phyloP scores from a whole-genome alignment of 2,113 vertebrate genomes.

The Thomomys bottae region DNA sequence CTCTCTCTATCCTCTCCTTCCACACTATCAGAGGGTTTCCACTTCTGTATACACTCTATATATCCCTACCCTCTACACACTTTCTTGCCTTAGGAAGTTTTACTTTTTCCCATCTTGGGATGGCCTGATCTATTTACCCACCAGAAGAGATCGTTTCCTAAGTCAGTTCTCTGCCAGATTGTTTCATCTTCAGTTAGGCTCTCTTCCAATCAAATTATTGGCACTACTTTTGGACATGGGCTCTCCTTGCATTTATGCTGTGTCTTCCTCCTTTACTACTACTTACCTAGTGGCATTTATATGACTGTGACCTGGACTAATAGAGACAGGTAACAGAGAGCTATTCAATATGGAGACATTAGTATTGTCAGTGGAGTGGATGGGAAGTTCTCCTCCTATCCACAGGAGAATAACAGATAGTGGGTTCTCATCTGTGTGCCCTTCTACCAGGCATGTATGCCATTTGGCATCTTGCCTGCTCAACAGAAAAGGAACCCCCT shows the following conservation, averaged over 20 bases:
- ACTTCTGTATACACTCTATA: no score
- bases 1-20: not conserved
- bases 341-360: not conserved
- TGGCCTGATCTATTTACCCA: not conserved
- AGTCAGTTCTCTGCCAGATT: not conserved
- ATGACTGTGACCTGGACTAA: not conserved
- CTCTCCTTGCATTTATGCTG: not conserved
- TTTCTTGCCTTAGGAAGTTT: not conserved
- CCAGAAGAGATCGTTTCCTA: not conserved
- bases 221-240: not conserved
- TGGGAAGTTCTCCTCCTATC: not conserved
- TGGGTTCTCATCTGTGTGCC: not conserved
- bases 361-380: not conserved
- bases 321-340: not conserved
- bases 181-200: not conserved
- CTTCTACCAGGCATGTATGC: not conserved
- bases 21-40: no score
- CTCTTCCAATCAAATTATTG: not conserved
- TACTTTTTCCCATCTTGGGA: not conserved
- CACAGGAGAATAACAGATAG: conserved; percentile 16
- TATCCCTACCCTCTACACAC: no score
- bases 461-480: conserved; percentile 12
- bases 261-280: not conserved
- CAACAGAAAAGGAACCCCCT: not conserved
- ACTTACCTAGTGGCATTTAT: not conserved